A percentile compares a stretch with the other conserved stretches of the same genome.
These are phyloP conservation scores for Hyphantria cunea DNA, from an alignment of 1,140 invertebrate genomes.

Conservation along the genomic window DNA sequence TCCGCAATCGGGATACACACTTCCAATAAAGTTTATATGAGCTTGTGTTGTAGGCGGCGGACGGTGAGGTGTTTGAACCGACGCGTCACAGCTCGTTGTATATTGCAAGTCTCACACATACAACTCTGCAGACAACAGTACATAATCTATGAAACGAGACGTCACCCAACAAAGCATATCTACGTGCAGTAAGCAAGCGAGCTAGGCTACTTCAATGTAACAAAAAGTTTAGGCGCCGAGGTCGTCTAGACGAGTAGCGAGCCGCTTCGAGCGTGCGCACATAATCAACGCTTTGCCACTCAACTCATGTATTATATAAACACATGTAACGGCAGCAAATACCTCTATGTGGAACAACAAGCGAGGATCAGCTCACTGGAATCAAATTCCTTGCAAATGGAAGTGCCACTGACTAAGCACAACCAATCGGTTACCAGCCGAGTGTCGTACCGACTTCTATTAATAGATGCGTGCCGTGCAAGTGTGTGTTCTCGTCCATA, in stretches of 20 bases:
- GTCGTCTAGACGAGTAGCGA: too few relatives aligned
- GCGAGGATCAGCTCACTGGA: neutral
- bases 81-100: neutral
- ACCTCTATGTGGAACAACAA: neutral
- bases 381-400: constrained; percentile 16
- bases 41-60: neutral
- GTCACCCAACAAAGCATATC: too few relatives aligned
- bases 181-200: too few relatives aligned
- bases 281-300: too few relatives aligned
- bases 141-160: too few relatives aligned
- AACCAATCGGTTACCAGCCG: constrained; percentile 8
- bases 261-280: too few relatives aligned
- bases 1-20: neutral
- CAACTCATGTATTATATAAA: too few relatives aligned
- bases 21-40: neutral
- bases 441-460: constrained; percentile 21
- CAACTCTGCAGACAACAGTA: too few relatives aligned
- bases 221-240: too few relatives aligned
- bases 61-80: neutral
- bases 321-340: too few relatives aligned
- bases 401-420: constrained; percentile 26
- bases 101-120: neutral
- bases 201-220: too few relatives aligned
- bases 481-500: neutral
- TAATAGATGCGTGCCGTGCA: constrained; percentile 7